Evolutionary conservation across 2,888 invertebrate genomes (phyloP).

Genomic region (Melieria omissa): DNA sequence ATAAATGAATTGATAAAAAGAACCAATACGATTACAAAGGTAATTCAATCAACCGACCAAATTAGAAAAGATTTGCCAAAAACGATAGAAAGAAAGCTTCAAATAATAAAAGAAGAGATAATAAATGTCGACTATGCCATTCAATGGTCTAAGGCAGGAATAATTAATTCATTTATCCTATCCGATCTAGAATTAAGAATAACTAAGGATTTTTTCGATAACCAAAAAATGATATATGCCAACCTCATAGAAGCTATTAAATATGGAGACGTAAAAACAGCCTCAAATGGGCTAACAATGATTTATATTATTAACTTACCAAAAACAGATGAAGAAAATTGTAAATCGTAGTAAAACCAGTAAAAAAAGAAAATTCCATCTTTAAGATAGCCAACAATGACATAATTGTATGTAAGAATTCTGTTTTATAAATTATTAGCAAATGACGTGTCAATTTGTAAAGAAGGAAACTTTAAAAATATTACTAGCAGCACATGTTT

Average conservation of each 20-base stretch:
- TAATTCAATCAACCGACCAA: not conserved
- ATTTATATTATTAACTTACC: conserved; percentile 18
- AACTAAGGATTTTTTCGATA: conserved; percentile 16
- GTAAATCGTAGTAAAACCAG: conserved; percentile 8
- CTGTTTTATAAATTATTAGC: not conserved
- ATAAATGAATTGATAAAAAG: too few species aligned
- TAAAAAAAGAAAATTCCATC: not conserved
- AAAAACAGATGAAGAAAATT: conserved; percentile 11
- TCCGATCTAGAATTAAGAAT: conserved; percentile 5
- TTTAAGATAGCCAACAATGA: not conserved
- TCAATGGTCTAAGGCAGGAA: conserved; percentile 8
- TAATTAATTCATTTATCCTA: conserved; percentile 17
- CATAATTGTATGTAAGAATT: conserved; percentile 16
- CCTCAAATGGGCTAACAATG: conserved; percentile 5
- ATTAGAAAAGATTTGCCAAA: not conserved
- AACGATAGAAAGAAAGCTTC: conserved; percentile 6
- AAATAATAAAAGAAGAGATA: conserved; percentile 19
- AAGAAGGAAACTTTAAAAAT: not conserved
- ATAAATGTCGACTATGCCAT: conserved; percentile 15
- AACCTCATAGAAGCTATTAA: conserved; percentile 9
- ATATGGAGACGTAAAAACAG: conserved; percentile 12
- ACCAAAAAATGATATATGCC: conserved; percentile 9
- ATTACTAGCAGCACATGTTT: not conserved
- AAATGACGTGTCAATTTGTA: conserved; percentile 10
- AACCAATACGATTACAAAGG: conserved; percentile 17